A percentile compares a stretch with the other conserved stretches of the same genome.
These are phyloP conservation scores for Rotaria magnacalcarata DNA, from an alignment of 2,888 invertebrate genomes.

Conservation along the genomic window DNA sequence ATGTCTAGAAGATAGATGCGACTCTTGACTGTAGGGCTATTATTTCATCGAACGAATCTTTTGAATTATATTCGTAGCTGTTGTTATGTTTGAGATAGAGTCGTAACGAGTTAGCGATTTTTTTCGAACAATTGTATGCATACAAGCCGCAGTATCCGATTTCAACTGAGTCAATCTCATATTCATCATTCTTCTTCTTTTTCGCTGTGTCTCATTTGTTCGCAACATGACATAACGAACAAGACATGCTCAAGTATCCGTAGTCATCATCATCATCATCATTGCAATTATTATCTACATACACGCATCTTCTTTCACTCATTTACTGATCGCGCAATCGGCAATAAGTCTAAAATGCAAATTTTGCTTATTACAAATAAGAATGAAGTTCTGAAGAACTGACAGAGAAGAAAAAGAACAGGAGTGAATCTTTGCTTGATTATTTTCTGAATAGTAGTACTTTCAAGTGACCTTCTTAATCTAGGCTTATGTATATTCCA, in stretches of 20 bases:
- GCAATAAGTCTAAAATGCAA: not conserved
- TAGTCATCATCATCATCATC: not conserved
- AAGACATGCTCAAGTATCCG: conserved; percentile 15
- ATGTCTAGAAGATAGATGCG: no score
- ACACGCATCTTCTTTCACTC: not conserved
- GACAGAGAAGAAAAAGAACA: no score
- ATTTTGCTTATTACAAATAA: conserved; percentile 7
- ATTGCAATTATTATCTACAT: conserved; percentile 1
- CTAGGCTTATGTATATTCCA: not conserved
- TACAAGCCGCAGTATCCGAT: not conserved
- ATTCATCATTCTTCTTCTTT: not conserved
- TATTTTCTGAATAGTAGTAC: no score
- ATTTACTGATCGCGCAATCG: not conserved
- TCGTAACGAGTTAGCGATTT: not conserved
- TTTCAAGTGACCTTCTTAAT: not conserved
- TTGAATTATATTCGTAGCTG: not conserved
- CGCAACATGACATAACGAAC: not conserved
- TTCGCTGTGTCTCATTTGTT: not conserved
- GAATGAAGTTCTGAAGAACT: no score
- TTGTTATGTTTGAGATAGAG: not conserved
- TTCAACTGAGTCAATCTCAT: not conserved
- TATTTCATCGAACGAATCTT: no score
- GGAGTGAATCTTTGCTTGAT: no score
- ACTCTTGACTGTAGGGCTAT: no score
- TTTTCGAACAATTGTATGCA: not conserved